phyloP scores from a whole-genome alignment of 2,888 invertebrate genomes.

The Drosophila limbata region DNA sequence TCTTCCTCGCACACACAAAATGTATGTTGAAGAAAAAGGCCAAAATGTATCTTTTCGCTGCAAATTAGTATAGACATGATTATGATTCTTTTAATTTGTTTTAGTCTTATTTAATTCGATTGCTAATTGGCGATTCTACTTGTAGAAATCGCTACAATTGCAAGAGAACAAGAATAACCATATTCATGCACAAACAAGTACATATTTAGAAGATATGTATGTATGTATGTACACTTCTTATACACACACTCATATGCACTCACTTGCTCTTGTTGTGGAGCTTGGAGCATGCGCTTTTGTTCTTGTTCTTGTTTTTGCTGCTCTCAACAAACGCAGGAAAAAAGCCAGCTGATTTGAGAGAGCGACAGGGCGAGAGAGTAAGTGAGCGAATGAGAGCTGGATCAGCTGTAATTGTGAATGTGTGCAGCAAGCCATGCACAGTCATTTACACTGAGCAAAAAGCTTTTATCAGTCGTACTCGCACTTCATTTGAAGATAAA shows the following conservation, averaged over 20 bases:
- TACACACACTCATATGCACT: background rate
- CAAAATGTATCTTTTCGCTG: background rate
- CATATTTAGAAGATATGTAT: background rate
- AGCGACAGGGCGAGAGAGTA: background rate
- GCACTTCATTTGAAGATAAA: too few species aligned
- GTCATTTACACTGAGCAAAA: background rate
- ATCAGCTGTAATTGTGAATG: conserved; percentile 22
- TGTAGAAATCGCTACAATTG: background rate
- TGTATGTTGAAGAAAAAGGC: background rate
- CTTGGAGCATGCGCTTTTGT: conserved; percentile 4
- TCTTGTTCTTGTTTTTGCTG: conserved; percentile 3
- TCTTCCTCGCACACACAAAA: background rate
- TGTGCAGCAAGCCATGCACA: background rate
- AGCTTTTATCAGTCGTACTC: background rate
- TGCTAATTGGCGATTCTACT: background rate
- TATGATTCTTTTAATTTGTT: background rate
- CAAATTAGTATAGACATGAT: background rate
- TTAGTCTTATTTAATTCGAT: background rate
- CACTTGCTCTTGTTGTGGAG: conserved; percentile 15
- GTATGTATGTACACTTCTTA: conserved; percentile 3
- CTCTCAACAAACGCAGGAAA: conserved; percentile 9
- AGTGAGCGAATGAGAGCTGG: background rate
- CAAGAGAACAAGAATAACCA: conserved; percentile 13
- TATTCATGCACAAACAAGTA: conserved; percentile 1
- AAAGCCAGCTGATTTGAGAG: conserved; percentile 26